Conservation (phyloP, 2,113 vertebrate species). For the Arvicanthis niloticus region DNA sequence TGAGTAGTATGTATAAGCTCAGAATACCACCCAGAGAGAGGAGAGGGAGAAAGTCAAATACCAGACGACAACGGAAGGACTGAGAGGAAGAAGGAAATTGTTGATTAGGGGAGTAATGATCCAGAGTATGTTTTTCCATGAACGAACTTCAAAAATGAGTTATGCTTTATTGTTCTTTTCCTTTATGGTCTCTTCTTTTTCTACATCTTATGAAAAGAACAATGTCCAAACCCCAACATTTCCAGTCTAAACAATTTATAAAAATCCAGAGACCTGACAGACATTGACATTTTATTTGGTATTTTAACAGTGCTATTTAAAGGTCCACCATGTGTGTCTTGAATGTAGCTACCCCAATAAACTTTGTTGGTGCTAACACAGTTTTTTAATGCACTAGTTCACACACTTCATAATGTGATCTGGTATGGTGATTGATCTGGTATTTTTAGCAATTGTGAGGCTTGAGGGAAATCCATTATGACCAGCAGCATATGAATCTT, state of each 20-base stretch:
- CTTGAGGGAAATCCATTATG: slow-evolving; percentile 66
- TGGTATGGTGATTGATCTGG: slow-evolving; percentile 66
- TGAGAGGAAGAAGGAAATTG: slow-evolving; percentile 82
- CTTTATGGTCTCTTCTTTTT: slow-evolving; percentile 81
- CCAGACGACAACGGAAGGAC: slow-evolving; percentile 72
- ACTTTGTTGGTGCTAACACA: slow-evolving; percentile 80
- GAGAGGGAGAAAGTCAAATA: slow-evolving; percentile 79
- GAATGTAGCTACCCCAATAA: slow-evolving; percentile 85
- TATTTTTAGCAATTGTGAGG: slow-evolving; percentile 68
- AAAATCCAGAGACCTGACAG: slow-evolving; percentile 88
- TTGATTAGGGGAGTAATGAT: slow-evolving; percentile 88
- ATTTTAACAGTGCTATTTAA: slow-evolving; percentile 89
- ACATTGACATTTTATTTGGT: slow-evolving; percentile 90
- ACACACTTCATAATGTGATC: slow-evolving; percentile 76
- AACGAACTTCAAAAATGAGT: slow-evolving; percentile 87
- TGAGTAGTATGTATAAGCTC: slow-evolving; percentile 62
- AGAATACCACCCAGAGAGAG: slow-evolving; percentile 85
- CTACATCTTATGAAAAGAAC: slow-evolving; percentile 79
- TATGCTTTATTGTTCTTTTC: slow-evolving; percentile 86
- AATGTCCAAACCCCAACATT: slow-evolving; percentile 82
- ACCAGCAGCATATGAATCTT: not conserved
- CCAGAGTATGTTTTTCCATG: slow-evolving; percentile 87
- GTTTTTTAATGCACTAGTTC: slow-evolving; percentile 83
- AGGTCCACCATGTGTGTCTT: slow-evolving; percentile 82
- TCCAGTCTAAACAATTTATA: slow-evolving; percentile 96